phyloP scores from a whole-genome alignment of 2,888 invertebrate genomes.

The Eupeodes luniger region DNA sequence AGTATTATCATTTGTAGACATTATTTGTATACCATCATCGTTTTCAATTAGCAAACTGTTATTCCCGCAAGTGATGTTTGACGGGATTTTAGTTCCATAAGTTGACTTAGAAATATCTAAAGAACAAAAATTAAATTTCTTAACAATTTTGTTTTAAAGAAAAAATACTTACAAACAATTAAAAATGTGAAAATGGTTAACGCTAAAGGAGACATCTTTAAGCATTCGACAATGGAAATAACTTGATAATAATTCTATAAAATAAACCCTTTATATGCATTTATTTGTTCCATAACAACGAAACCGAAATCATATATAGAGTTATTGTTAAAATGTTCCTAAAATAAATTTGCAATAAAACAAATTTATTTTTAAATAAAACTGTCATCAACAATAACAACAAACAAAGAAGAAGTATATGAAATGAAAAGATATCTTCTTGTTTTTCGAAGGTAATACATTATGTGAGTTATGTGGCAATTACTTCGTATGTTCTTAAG shows the following conservation, averaged over 20 bases:
- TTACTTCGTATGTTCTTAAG: too few relatives aligned
- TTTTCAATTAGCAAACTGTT: background rate
- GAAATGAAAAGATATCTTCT: background rate
- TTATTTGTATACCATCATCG: background rate
- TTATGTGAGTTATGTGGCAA: too few relatives aligned
- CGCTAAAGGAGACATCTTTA: slow-evolving; percentile 10
- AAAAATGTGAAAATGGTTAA: background rate
- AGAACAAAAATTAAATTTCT: background rate
- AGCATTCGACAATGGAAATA: background rate
- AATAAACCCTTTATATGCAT: background rate
- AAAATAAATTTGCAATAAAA: background rate
- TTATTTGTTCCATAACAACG: background rate
- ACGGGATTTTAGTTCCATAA: background rate
- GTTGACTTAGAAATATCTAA: background rate
- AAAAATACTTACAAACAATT: background rate
- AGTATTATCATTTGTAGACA: background rate
- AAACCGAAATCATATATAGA: too few relatives aligned
- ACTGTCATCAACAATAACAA: background rate
- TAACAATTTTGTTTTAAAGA: background rate
- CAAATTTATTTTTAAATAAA: slow-evolving; percentile 7
- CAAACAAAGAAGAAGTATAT: background rate
- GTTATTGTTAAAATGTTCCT: too few relatives aligned
- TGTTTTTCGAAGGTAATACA: too few relatives aligned
- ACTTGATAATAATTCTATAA: background rate
- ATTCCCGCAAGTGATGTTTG: background rate